A percentile compares a stretch with the other conserved stretches of the same genome.
phyloP scores from a whole-genome alignment of 2,888 invertebrate species.

The Stegana nigrithorax region DNA sequence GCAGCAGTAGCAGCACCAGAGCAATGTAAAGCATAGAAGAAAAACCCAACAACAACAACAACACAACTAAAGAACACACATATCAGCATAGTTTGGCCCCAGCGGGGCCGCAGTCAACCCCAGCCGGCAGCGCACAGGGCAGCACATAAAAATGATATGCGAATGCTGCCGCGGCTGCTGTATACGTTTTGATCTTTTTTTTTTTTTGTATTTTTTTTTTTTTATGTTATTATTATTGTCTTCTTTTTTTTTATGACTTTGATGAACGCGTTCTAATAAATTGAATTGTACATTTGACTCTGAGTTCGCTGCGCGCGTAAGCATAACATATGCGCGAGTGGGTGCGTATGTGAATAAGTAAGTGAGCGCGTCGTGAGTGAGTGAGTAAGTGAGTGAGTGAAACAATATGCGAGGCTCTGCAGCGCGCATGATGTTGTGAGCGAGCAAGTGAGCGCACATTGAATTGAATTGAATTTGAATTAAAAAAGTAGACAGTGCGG shows the following conservation, averaged over 20 bases:
- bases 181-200: conserved; percentile 28
- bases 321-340: background rate
- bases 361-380: background rate
- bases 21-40: conserved; percentile 37
- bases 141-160: no score
- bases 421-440: background rate
- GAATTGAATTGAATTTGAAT: conserved; percentile 12
- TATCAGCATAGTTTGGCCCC: conserved; percentile 26
- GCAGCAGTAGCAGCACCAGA: background rate
- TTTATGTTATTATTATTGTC: background rate
- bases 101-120: background rate
- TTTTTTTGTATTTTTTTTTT: background rate
- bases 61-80: conserved; percentile 38
- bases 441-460: background rate
- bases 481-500: background rate
- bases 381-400: background rate
- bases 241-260: conserved; percentile 33
- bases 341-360: background rate
- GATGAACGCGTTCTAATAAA: conserved; percentile 58
- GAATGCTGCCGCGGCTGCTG: conserved; percentile 33
- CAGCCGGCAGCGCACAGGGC: background rate
- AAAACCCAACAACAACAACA: background rate
- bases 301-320: background rate
- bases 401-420: no score
- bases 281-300: conserved; percentile 61